Base-by-base conservation (phyloP, 2,113 vertebrate species). In the Donacobius atricapilla region DNA sequence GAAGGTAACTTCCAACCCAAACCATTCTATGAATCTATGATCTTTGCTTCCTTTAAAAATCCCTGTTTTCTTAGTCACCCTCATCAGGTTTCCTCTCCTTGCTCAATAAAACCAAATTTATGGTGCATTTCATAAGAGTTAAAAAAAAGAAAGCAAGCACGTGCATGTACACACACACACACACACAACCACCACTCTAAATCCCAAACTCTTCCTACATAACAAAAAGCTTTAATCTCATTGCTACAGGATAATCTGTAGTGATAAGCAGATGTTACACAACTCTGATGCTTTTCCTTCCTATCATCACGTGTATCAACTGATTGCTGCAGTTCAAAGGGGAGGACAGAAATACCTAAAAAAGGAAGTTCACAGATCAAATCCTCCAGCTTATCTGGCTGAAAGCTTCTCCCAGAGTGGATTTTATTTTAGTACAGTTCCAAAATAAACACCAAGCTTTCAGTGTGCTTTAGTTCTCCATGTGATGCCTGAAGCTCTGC, bases 191-290 rank as follows among this genome's bases (percentile, higher is more conserved):
- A 70, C 10, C 31, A 70, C 6, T 51, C 51, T 92, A 87, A 96
- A 95, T 73, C 93, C n/a, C 40, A 83, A 81, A 20, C 4, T 78
- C 57, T 94, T 90, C 23, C 86, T 79, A 78, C 69, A 89, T 20
- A 65, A 82, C n/a, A 53, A 78, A 92, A 92, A 87, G 31, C 79
- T 89, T 87, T 95, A 96, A 97, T 94, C 96, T 92, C 90, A 93
- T 96, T 93, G 69, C 93, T 78, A 56, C 30, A 61, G 80, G 90
- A 96, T 97, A 92, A 97, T 96, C 94, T 92, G 44, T 24, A 64
- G 85, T 44, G 94, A 83, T 96, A 94, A 95, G 80, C 88, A 93
- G 90, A 86, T 93, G 90, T 96, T 97, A 94, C 69, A 58, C 63
- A 93, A 93, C 57, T 92, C 63, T 19, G 78, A 84, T 61, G 57